Conservation (phyloP, 2,888 invertebrate species). For the Microplitis deprimator region DNA sequence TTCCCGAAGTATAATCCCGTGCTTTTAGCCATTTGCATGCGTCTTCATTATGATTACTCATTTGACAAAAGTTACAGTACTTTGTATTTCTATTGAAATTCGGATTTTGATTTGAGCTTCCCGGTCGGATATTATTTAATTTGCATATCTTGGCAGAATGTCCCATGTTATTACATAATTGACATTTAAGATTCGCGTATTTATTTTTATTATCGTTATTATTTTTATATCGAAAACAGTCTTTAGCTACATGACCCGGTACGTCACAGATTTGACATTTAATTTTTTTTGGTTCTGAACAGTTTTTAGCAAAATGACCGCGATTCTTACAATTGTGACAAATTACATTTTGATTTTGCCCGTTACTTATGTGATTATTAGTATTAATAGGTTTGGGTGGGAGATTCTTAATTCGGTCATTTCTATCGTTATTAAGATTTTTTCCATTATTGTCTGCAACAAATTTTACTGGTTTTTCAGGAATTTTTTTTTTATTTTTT, state of each 20-base stretch:
- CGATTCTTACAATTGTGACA: slow-evolving; percentile 12
- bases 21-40: not conserved
- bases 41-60: not conserved
- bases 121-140: not conserved
- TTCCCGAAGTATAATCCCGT: not conserved
- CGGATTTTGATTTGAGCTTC: not conserved
- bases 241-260: not conserved
- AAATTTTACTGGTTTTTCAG: slow-evolving; percentile 21
- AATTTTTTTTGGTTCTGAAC: not conserved
- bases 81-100: not conserved
- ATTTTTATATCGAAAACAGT: not conserved
- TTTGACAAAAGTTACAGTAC: not conserved
- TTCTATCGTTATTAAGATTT: not conserved
- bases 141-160: slow-evolving; percentile 21
- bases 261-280: slow-evolving; percentile 2
- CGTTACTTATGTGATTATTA: not conserved
- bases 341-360: not conserved
- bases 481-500: not conserved
- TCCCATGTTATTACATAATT: slow-evolving; percentile 28
- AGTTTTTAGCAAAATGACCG: not conserved
- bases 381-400: too few relatives aligned
- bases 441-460: not conserved
- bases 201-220: not conserved
- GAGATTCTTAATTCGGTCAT: not conserved
- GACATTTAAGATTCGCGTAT: slow-evolving; percentile 1